Percentiles rank a stretch among this genome's conserved stretches.
These are phyloP conservation scores for Melanostoma scalare DNA, from an alignment of 2,888 invertebrate genomes.

Conservation along the genomic window DNA sequence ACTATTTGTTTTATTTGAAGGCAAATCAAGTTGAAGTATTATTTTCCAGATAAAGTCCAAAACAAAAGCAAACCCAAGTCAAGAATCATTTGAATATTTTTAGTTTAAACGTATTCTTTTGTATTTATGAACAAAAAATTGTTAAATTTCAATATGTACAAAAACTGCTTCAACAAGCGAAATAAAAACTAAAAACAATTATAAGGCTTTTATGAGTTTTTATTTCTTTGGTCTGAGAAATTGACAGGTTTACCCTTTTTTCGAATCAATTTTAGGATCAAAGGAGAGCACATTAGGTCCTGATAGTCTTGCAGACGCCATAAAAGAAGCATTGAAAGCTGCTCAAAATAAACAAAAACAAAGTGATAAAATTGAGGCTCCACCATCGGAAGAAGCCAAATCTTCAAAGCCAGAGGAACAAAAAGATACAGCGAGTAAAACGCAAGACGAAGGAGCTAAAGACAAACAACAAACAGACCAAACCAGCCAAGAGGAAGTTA, in stretches of 20 bases:
- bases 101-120: constrained; percentile 34
- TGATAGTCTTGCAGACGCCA: constrained; percentile 42
- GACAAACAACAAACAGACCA: constrained; percentile 38
- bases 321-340: constrained; percentile 52
- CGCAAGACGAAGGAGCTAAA: constrained; percentile 29
- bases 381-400: constrained; percentile 9
- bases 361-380: constrained; percentile 1
- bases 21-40: constrained; percentile 67
- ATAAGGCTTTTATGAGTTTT: constrained; percentile 60
- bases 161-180: constrained; percentile 38
- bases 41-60: constrained; percentile 49
- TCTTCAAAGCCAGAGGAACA: constrained; percentile 1
- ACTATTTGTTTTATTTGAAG: constrained; percentile 62
- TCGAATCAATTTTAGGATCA: constrained; percentile 49
- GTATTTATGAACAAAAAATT: constrained; percentile 41
- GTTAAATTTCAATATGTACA: constrained; percentile 43
- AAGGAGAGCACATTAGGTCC: constrained; percentile 53
- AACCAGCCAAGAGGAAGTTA: constrained; percentile 34
- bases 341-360: background rate
- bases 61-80: constrained; percentile 39
- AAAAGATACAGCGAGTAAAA: constrained; percentile 17
- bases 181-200: constrained; percentile 52
- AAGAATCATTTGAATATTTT: constrained; percentile 34
- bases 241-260: constrained; percentile 13
- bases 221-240: background rate